Evolutionary conservation across 2,797 vertebrate species (phyloP).

Genomic region (Hemibagrus guttatus): DNA sequence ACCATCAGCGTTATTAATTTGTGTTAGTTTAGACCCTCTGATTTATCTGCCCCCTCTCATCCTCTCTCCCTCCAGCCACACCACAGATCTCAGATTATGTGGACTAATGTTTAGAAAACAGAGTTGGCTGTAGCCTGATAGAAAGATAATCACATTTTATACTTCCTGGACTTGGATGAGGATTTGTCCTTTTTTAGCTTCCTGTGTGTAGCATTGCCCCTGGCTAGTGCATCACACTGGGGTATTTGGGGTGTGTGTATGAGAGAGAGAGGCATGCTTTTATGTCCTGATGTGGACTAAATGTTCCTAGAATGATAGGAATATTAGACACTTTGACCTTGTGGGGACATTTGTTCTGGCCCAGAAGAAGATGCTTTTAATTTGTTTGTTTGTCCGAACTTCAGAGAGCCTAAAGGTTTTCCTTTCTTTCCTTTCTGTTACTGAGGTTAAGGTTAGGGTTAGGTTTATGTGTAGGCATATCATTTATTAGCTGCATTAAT

Average conservation of each 20-base stretch:
- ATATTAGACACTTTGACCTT: not conserved
- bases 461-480: not conserved
- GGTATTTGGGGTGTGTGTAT: constrained; percentile 14
- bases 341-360: not conserved
- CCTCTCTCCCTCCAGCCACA: constrained; percentile 42
- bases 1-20: constrained; percentile 69
- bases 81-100: constrained; percentile 59
- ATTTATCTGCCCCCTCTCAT: constrained; percentile 60
- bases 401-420: not conserved
- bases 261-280: constrained; percentile 21
- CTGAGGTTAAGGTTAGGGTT: not conserved
- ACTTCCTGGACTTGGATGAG: constrained; percentile 60
- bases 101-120: constrained; percentile 66
- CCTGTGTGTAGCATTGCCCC: constrained; percentile 64
- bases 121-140: constrained; percentile 51
- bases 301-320: not conserved
- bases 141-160: constrained; percentile 76
- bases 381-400: not conserved
- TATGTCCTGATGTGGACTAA: not conserved
- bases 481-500: not conserved
- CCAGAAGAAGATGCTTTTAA: not conserved
- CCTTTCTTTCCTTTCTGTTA: not conserved
- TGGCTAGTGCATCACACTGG: constrained; percentile 38
- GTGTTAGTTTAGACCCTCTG: constrained; percentile 63
- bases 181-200: constrained; percentile 81